Evolutionary conservation across 2,113 vertebrate species (phyloP), one percentile per base, ranked within the genome.

Genomic region (Barbus barbus): DNA sequence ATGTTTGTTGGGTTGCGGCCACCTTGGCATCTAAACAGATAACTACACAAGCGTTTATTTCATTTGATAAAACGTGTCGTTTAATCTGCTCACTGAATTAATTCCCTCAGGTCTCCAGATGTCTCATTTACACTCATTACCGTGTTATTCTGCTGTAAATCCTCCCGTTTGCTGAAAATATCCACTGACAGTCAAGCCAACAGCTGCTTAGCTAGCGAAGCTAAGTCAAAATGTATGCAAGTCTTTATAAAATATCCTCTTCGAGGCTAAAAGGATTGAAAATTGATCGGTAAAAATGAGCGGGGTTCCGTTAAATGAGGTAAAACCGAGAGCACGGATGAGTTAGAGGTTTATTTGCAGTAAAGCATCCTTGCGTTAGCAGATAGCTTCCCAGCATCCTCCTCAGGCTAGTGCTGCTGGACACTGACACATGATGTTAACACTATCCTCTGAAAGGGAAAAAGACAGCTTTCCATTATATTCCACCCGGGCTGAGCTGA

Each of bases 141-240:
- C 61, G 26, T 24, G 12, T 14, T 71, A 61, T 78, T 31, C 41
- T 1, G 63, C 48, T 73, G 51, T 33, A 80, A 84, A 79, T 36
- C 20, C 14, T 61, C 14, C 61, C 11, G 46, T 69, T 81, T 81
- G 26, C 7, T 65, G 3, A 28, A 28, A 81, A 75, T 16, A 79
- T 56, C 56, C 31, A 16, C 9, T 46, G 69, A 67, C 82, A 60
- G 28, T 14, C 51, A n/a, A 26, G 46, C 20, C 51, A 63, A 58
- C n/a, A 71, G 36, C 71, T 46, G 90, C 31, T 56, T 92, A 87
- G 90, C 81, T 5, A 83, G 73, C 83, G 18, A 3, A 0, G 85
- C 91, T 88, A 92, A 91, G 88, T 92, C 91, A n/a, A 60, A 71
- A 53, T 63, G 20, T 33, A 8, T 13, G 3, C 24, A 18, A 24